These are phyloP conservation scores for Laspeyria flexula DNA, from an alignment of 2,888 invertebrate genomes.

Conservation along the genomic window DNA sequence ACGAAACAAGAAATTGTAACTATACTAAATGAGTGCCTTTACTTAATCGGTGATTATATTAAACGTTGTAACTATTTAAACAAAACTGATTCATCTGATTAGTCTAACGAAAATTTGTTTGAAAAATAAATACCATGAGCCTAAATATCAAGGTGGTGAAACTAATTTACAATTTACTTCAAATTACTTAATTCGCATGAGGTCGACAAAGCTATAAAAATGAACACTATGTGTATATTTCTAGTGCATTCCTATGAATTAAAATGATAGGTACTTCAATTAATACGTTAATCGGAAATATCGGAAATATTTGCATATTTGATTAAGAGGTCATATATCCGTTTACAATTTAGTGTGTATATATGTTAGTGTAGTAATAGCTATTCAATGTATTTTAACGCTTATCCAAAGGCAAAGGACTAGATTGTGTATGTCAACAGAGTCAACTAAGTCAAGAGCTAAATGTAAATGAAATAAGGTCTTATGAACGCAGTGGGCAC, in stretches of 20 bases:
- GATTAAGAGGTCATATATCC: constrained; percentile 5
- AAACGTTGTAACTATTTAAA: no score
- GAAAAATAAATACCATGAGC: no score
- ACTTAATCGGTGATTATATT: no score
- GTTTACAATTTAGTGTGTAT: no score
- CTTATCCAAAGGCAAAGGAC: constrained; percentile 32
- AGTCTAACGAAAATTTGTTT: no score
- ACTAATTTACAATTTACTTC: background rate
- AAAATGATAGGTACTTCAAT: no score
- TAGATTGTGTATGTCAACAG: constrained; percentile 51
- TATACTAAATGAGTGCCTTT: no score
- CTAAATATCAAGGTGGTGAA: background rate
- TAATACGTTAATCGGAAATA: no score
- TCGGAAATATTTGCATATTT: no score
- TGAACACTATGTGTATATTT: constrained; percentile 3
- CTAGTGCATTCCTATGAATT: constrained; percentile 6
- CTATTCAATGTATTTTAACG: constrained; percentile 30
- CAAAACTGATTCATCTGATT: no score
- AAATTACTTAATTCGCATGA: constrained; percentile 3
- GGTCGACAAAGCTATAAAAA: constrained; percentile 9
- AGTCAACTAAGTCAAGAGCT: constrained; percentile 50
- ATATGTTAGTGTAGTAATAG: background rate
- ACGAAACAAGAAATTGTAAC: no score
- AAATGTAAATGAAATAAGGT: constrained; percentile 61
- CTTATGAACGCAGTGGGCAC: constrained; percentile 57